phyloP scores from a whole-genome alignment of 2,113 vertebrate genomes.

The Muntiacus muntjak region DNA sequence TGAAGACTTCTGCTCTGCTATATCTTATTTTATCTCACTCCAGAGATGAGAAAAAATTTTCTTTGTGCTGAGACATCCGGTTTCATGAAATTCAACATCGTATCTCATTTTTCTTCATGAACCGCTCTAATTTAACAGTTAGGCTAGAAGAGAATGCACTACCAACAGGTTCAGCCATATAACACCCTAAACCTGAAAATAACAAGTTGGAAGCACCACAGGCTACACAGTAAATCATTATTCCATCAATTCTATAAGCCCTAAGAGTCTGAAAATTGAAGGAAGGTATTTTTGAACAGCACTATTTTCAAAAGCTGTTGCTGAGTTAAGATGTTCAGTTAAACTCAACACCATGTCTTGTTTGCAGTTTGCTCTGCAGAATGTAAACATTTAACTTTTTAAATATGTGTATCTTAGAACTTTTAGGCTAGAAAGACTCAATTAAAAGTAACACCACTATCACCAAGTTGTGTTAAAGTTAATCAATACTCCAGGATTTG shows the following conservation, averaged over 20 bases:
- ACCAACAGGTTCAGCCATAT: not conserved
- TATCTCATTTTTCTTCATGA: not conserved
- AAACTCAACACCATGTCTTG: not conserved
- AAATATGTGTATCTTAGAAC: slow-evolving; percentile 43
- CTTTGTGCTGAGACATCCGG: not conserved
- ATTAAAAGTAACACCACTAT: slow-evolving; percentile 73
- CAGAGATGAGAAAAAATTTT: not conserved
- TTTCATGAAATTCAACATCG: not conserved
- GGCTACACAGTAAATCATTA: not conserved
- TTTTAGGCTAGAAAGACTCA: slow-evolving; percentile 66
- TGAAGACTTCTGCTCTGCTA: not conserved
- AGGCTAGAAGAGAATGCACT: not conserved
- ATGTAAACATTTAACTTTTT: slow-evolving; percentile 3
- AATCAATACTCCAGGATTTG: slow-evolving; percentile 65
- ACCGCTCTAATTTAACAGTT: not conserved
- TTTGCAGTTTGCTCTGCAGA: not conserved
- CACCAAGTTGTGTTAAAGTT: slow-evolving; percentile 56
- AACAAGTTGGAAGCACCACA: not conserved
- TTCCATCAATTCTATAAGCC: not conserved
- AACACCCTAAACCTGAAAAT: not conserved
- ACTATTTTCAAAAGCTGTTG: not conserved
- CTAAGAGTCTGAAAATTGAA: not conserved
- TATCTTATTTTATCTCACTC: not conserved
- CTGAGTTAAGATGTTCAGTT: not conserved
- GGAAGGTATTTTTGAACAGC: not conserved